Conservation (phyloP, 1,140 invertebrate species). For the Proctacanthus coquilletti region DNA sequence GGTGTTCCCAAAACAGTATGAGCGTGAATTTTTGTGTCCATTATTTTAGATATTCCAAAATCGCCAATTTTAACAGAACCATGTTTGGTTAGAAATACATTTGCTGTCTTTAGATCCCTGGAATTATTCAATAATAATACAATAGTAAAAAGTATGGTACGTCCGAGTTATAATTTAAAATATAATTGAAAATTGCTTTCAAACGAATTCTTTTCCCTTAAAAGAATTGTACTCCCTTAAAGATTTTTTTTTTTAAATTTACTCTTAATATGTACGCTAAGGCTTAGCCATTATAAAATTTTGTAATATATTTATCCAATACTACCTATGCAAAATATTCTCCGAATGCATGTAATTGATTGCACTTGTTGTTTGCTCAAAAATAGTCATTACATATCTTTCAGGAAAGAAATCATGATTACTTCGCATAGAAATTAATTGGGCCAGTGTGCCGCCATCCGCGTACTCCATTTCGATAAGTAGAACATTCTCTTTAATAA, state of each 20-base stretch:
- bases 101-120: conserved; percentile 63
- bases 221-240: too few relatives aligned
- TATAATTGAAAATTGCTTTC: background rate
- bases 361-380: conserved; percentile 53
- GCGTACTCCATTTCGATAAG: conserved; percentile 75
- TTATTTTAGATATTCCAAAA: conserved; percentile 68
- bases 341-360: conserved; percentile 56
- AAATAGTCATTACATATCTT: conserved; percentile 44
- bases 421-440: conserved; percentile 39
- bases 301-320: too few relatives aligned
- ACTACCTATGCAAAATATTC: conserved; percentile 58
- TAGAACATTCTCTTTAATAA: conserved; percentile 53
- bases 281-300: background rate
- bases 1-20: conserved; percentile 66
- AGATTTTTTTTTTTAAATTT: conserved; percentile 1
- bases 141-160: too few relatives aligned
- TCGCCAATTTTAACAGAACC: conserved; percentile 54
- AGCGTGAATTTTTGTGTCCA: conserved; percentile 51
- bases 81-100: conserved; percentile 58
- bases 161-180: background rate
- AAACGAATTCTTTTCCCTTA: too few relatives aligned
- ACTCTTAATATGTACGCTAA: too few relatives aligned
- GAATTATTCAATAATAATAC: conserved; percentile 11
- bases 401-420: conserved; percentile 33
- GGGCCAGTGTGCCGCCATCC: conserved; percentile 55